Percentiles rank a stretch among this genome's conserved stretches.
phyloP scores from a whole-genome alignment of 2,113 vertebrate genomes.

The Neogale vison region DNA sequence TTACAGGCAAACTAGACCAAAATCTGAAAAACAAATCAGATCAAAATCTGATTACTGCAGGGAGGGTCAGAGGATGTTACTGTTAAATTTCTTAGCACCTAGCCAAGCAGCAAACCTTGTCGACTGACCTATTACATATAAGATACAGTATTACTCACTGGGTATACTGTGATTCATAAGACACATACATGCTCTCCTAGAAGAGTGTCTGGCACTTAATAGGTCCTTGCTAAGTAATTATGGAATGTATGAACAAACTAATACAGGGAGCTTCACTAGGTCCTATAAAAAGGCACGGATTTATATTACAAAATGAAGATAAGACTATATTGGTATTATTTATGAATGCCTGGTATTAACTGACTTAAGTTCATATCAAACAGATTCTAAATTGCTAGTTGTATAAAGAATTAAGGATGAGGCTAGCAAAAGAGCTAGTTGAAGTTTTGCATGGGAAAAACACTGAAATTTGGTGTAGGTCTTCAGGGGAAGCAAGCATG shows the following conservation, averaged over 20 bases:
- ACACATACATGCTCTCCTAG: neutral
- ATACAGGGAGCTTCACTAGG: neutral
- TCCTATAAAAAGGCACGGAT: neutral
- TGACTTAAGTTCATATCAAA: neutral
- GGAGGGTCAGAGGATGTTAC: neutral
- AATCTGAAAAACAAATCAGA: constrained; percentile 35
- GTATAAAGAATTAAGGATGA: neutral
- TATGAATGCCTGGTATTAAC: neutral
- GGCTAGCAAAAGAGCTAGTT: neutral
- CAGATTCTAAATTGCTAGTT: neutral
- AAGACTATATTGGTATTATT: neutral
- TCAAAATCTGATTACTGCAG: neutral
- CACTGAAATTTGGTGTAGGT: neutral
- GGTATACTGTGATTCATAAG: neutral
- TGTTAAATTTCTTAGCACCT: neutral
- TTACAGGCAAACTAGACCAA: neutral
- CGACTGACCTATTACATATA: neutral
- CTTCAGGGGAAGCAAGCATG: neutral
- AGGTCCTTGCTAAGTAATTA: constrained; percentile 16
- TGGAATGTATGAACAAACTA: constrained; percentile 5
- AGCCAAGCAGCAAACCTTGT: neutral
- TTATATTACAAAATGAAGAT: constrained; percentile 17
- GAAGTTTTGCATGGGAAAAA: neutral
- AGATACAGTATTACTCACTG: neutral
- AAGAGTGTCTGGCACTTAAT: neutral